Evolutionary conservation across 2,797 vertebrate species (phyloP).

Genomic region (Syndactyla subalaris): DNA sequence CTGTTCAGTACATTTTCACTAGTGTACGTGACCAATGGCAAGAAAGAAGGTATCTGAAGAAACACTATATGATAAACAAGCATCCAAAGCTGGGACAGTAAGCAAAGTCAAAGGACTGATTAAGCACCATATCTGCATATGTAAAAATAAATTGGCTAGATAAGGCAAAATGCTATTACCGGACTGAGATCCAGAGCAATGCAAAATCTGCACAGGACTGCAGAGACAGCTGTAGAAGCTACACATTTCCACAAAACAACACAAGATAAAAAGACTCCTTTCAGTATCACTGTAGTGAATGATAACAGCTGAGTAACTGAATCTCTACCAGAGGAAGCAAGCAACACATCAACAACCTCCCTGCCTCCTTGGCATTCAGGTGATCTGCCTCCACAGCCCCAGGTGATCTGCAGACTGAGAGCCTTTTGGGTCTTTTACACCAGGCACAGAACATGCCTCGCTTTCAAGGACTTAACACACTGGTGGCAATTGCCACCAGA

Average conservation of each 20-base stretch:
- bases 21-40: neutral
- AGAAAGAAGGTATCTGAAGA: neutral
- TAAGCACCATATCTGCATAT: neutral
- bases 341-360: neutral
- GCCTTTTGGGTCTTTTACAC: neutral
- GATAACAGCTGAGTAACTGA: neutral
- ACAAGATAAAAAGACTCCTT: neutral
- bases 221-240: neutral
- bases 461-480: neutral
- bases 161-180: neutral
- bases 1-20: neutral
- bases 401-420: neutral
- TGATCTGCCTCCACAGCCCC: neutral
- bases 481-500: neutral
- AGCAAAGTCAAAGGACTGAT: neutral
- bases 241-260: neutral
- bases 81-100: neutral
- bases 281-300: neutral
- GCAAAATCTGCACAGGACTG: neutral
- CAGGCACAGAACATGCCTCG: accelerated
- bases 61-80: neutral
- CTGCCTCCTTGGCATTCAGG: neutral
- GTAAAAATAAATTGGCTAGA: neutral
- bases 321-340: neutral
- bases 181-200: neutral